These are phyloP conservation scores for Cetoscarus ocellatus DNA, from an alignment of 2,797 vertebrate species.

Conservation along the genomic window DNA sequence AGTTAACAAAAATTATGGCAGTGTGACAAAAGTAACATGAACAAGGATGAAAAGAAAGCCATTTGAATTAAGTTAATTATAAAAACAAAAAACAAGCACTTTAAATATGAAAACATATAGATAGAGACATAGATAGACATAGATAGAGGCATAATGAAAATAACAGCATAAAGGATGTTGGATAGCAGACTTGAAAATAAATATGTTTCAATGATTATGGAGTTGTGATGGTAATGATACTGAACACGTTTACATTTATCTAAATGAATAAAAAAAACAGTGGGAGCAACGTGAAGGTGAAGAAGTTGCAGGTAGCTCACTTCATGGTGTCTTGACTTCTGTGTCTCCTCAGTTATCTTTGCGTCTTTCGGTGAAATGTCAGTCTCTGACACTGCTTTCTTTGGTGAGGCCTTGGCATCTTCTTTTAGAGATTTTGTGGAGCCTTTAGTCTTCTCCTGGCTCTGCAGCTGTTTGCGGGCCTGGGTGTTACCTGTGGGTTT, in stretches of 20 bases:
- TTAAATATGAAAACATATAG: background rate
- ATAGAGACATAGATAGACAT: background rate
- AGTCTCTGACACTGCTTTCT: conserved; percentile 81
- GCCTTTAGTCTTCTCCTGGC: conserved; percentile 83
- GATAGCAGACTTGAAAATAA: conserved; percentile 7
- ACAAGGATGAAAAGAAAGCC: conserved; percentile 10
- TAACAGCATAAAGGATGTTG: background rate
- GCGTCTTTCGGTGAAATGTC: conserved; percentile 79
- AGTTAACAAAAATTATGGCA: conserved; percentile 10
- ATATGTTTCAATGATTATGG: conserved; percentile 15
- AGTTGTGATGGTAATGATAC: background rate
- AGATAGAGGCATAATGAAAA: background rate
- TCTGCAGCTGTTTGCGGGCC: conserved; percentile 81
- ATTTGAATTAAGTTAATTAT: background rate
- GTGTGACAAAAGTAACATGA: too few relatives aligned
- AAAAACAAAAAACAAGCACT: conserved; percentile 2
- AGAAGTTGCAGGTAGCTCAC: conserved; percentile 89
- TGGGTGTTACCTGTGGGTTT: conserved; percentile 83
- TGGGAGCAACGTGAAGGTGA: conserved; percentile 75
- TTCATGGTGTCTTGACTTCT: conserved; percentile 91
- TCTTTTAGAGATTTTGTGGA: conserved; percentile 83
- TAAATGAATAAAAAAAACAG: conserved; percentile 62
- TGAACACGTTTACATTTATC: conserved; percentile 47
- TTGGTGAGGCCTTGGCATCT: conserved; percentile 83
- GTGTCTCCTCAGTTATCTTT: conserved; percentile 85